phyloP scores from a whole-genome alignment of 92 coral and sea anemone species.

The Pocillopora grandis region DNA sequence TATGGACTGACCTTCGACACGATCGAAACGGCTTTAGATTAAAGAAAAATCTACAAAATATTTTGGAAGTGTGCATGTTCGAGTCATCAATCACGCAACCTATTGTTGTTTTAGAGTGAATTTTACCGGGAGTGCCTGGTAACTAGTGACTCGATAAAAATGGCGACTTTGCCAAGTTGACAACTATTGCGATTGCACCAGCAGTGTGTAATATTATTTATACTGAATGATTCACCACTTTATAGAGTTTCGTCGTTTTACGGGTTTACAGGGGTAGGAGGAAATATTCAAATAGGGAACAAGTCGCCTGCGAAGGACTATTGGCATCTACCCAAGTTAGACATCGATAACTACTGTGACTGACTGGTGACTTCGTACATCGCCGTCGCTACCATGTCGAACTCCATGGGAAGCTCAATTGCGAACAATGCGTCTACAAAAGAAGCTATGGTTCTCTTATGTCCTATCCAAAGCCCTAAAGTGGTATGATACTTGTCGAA shows the following conservation, averaged over 20 bases:
- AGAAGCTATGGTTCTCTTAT: too few species aligned
- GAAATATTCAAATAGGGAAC: not conserved
- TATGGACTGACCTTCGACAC: slow-evolving; percentile 24
- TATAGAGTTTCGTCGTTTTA: not conserved
- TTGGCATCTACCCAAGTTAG: too few species aligned
- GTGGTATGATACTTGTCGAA: not conserved
- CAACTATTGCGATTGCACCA: not conserved
- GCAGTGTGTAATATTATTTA: not conserved
- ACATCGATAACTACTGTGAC: too few species aligned
- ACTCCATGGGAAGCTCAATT: not conserved
- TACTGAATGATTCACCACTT: not conserved
- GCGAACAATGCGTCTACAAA: not conserved
- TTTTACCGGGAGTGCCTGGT: slow-evolving; percentile 21
- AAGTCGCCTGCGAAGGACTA: not conserved
- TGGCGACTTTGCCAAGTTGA: not conserved
- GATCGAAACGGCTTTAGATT: not conserved
- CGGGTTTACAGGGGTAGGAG: not conserved
- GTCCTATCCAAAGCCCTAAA: not conserved
- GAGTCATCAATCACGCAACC: not conserved
- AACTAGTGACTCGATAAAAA: not conserved
- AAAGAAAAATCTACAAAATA: not conserved
- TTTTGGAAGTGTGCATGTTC: not conserved
- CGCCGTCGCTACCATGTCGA: not conserved
- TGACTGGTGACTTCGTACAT: not conserved
- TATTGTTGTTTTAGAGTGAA: not conserved